Conservation (phyloP, 2,113 vertebrate species). For the Pseudois nayaur region DNA sequence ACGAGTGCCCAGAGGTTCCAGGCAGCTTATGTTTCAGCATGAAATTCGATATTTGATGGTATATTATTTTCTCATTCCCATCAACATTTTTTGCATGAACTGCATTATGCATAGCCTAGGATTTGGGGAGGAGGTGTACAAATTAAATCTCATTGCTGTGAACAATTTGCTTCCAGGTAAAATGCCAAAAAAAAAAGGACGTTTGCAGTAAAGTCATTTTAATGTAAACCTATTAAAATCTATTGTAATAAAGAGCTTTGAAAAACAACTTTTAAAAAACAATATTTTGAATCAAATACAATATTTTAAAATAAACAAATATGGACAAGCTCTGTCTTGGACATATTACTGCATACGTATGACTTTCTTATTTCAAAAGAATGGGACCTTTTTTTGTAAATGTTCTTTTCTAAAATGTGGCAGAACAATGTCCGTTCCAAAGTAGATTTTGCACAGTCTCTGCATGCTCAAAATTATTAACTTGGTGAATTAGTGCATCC, state of each 20-base stretch:
- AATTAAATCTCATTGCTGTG: neutral
- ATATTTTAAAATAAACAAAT: neutral
- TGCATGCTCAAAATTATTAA: conserved; percentile 14
- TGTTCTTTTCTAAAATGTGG: neutral
- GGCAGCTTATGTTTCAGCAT: neutral
- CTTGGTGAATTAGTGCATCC: conserved; percentile 24
- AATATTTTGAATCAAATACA: neutral
- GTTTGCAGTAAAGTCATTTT: neutral
- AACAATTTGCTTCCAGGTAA: neutral
- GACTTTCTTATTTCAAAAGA: neutral
- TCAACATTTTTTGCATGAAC: neutral
- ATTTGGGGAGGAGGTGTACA: neutral
- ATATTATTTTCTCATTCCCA: conserved; percentile 1
- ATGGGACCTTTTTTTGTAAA: neutral
- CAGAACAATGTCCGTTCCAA: neutral
- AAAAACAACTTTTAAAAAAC: neutral
- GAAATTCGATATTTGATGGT: neutral
- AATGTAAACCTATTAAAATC: neutral
- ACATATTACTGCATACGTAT: neutral
- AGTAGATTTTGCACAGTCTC: neutral
- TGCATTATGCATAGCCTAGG: neutral
- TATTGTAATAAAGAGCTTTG: neutral
- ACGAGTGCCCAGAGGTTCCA: neutral
- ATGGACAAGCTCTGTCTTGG: neutral
- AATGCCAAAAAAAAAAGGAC: neutral